Conservation (phyloP, 2,797 vertebrate species). For the Urophycis tenuis region DNA sequence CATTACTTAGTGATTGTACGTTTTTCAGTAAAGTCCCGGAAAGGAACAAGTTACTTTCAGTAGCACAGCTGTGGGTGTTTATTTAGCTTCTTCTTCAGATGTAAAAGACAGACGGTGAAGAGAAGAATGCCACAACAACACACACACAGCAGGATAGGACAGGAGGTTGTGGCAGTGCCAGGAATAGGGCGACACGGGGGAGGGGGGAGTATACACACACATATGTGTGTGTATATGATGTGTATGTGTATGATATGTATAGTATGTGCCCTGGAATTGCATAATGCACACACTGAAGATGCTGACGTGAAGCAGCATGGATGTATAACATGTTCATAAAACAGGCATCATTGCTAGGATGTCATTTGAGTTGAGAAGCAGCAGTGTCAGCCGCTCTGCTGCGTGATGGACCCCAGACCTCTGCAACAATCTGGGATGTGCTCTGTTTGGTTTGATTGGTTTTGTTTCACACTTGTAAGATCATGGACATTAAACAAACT, state of each 20-base stretch:
- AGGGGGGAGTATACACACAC: conserved; percentile 13
- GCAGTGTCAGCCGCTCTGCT: no score
- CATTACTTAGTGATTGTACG: not conserved
- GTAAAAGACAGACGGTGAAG: conserved; percentile 26
- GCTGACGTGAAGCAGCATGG: no score
- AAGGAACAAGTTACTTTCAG: not conserved
- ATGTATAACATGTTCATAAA: no score
- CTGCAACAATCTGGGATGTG: no score
- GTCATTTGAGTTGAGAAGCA: no score
- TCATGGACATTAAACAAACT: no score
- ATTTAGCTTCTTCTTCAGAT: not conserved
- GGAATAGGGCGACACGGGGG: conserved; percentile 60
- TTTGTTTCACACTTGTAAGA: not conserved
- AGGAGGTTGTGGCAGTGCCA: conserved; percentile 51
- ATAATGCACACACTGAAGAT: not conserved
- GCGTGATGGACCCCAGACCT: no score
- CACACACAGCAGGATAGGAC: conserved; percentile 38
- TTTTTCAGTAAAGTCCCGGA: not conserved
- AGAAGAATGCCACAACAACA: conserved; percentile 48
- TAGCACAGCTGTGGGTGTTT: conserved; percentile 10
- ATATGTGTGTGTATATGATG: not conserved
- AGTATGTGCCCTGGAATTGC: not conserved
- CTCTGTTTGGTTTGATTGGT: no score
- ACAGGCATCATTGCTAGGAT: no score
- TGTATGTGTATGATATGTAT: not conserved